phyloP scores from a whole-genome alignment of 2,113 vertebrate genomes.

The Notarius lentiginosus region DNA sequence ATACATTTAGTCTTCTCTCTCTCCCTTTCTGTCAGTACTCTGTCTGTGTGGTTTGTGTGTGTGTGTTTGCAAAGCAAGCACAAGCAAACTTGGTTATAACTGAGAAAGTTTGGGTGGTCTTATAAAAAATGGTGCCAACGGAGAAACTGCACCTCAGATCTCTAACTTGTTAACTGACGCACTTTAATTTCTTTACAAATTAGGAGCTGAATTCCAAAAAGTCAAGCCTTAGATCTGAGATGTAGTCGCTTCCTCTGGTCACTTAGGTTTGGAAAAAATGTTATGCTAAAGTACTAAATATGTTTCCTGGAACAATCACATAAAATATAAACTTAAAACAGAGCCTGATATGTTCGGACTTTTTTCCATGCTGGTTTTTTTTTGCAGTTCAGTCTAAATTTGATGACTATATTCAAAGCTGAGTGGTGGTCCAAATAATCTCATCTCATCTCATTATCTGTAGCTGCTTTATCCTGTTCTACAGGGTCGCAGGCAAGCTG shows the following conservation, averaged over 20 bases:
- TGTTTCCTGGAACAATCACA: too few species aligned
- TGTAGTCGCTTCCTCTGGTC: not conserved
- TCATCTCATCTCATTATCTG: too few species aligned
- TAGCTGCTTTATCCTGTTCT: too few species aligned
- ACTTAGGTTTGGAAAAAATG: not conserved
- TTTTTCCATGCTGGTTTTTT: too few species aligned
- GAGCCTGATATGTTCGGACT: too few species aligned
- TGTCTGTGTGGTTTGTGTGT: not conserved
- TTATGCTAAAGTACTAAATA: not conserved
- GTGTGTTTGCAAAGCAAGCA: not conserved
- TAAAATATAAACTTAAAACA: too few species aligned
- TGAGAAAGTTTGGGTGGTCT: not conserved
- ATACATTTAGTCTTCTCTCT: not conserved
- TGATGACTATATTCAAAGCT: too few species aligned
- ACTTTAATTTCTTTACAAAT: not conserved
- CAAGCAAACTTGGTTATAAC: not conserved
- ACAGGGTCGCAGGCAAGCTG: too few species aligned
- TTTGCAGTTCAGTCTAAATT: too few species aligned
- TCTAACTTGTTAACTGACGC: not conserved
- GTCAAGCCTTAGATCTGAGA: not conserved
- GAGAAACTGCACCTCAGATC: not conserved
- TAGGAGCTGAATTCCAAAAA: not conserved
- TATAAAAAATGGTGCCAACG: not conserved
- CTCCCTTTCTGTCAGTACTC: not conserved
- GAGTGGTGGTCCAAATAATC: too few species aligned